Evolutionary conservation across 2,113 vertebrate species (phyloP).

Genomic region (Sphyrna mokarran): DNA sequence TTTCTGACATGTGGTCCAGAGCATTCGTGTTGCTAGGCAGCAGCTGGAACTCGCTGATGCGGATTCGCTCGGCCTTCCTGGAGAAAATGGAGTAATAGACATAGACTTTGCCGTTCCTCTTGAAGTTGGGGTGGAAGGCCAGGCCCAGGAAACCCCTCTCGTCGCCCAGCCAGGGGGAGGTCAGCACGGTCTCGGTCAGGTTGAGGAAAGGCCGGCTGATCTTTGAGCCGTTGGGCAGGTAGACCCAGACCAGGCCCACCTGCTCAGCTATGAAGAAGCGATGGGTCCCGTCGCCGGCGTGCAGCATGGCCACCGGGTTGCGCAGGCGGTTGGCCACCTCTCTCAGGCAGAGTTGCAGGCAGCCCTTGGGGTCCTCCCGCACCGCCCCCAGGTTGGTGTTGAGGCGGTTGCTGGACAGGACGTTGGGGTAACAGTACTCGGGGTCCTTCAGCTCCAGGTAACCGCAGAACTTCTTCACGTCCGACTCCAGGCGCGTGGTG

Average conservation of each 20-base stretch:
- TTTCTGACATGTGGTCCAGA: slow-evolving; percentile 85
- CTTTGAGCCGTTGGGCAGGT: slow-evolving; percentile 70
- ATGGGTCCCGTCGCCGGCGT: slow-evolving; percentile 82
- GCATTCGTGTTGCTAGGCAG: slow-evolving; percentile 70
- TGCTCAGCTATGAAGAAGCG: slow-evolving; percentile 90
- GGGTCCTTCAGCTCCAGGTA: slow-evolving; percentile 69
- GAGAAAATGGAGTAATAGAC: slow-evolving; percentile 88
- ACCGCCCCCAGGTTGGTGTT: slow-evolving; percentile 74
- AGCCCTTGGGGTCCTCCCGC: slow-evolving; percentile 63
- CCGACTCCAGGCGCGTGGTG: slow-evolving; percentile 53
- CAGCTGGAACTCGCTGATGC: slow-evolving; percentile 89
- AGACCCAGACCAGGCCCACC: slow-evolving; percentile 86
- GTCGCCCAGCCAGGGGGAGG: slow-evolving; percentile 91
- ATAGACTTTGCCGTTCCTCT: slow-evolving; percentile 76
- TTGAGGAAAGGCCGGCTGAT: slow-evolving; percentile 82
- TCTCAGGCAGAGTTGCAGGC: slow-evolving; percentile 80
- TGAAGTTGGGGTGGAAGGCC: slow-evolving; percentile 78
- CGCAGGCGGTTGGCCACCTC: slow-evolving; percentile 80
- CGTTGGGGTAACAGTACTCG: slow-evolving; percentile 84
- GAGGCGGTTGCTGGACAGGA: slow-evolving; percentile 68
- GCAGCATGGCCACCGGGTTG: slow-evolving; percentile 87
- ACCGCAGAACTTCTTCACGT: slow-evolving; percentile 62
- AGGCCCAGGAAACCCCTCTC: slow-evolving; percentile 89
- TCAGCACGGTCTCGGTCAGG: slow-evolving; percentile 74
- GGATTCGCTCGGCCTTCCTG: slow-evolving; percentile 71